These are phyloP conservation scores for Styela plicata DNA, from an alignment of 23 tunicate genomes.

Conservation along the genomic window DNA sequence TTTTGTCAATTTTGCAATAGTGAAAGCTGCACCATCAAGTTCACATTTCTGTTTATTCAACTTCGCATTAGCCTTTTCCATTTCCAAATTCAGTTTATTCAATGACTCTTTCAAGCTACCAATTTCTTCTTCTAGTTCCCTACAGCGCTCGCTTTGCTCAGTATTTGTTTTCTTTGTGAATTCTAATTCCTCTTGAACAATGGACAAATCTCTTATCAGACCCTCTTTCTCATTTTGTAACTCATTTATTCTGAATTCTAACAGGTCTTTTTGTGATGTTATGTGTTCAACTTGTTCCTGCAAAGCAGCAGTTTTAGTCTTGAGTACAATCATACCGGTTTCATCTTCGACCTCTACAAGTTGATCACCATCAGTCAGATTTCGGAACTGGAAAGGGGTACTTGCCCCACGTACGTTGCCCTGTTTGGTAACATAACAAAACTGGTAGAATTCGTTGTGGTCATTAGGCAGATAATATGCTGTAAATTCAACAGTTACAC, in stretches of 20 bases:
- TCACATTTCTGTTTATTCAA: conserved; percentile 41
- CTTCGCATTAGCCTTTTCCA: conserved; percentile 34
- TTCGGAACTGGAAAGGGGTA: conserved; percentile 88
- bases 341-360: conserved; percentile 85
- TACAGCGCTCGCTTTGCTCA: conserved; percentile 9
- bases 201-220: conserved; percentile 20
- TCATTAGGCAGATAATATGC: conserved; percentile 74
- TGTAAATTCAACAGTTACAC: conserved; percentile 49
- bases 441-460: conserved; percentile 79
- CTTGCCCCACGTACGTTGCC: conserved; percentile 91
- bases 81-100: conserved; percentile 20
- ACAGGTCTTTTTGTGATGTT: conserved; percentile 26
- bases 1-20: conserved; percentile 34
- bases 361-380: conserved; percentile 59
- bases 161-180: conserved; percentile 13
- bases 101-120: conserved; percentile 25
- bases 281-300: conserved; percentile 53
- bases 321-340: conserved; percentile 75
- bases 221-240: conserved; percentile 32
- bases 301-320: conserved; percentile 71
- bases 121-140: conserved; percentile 31
- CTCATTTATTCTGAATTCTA: conserved; percentile 38
- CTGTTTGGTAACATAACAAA: conserved; percentile 80
- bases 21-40: conserved; percentile 36
- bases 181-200: conserved; percentile 12